A percentile compares a stretch with the other conserved stretches of the same genome.
phyloP scores from a whole-genome alignment of 2,113 vertebrate species.

The Chaetops frenatus region DNA sequence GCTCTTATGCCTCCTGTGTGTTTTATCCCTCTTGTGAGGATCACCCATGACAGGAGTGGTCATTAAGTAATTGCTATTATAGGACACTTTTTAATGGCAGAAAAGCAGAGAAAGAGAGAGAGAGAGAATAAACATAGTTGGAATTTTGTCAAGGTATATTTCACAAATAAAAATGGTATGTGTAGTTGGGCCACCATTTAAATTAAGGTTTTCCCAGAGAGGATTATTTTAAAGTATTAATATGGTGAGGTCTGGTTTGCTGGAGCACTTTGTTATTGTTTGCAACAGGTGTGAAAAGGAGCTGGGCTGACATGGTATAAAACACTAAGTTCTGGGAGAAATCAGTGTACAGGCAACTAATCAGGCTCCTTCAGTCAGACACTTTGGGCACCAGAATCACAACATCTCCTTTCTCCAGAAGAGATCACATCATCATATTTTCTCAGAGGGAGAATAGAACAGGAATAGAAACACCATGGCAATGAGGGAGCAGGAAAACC shows the following conservation, averaged over 20 bases:
- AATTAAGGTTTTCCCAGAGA: background rate
- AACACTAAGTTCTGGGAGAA: background rate
- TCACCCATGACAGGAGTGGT: background rate
- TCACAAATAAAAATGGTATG: background rate
- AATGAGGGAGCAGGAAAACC: background rate
- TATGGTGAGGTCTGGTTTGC: background rate
- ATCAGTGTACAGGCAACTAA: background rate
- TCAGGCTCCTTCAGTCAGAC: background rate
- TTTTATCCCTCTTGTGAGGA: background rate
- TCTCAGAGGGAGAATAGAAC: background rate
- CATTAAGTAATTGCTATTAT: background rate
- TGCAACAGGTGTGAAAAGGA: background rate
- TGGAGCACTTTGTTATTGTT: background rate
- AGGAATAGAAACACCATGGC: background rate
- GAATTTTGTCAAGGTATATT: background rate
- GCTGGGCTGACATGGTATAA: background rate
- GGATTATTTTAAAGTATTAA: background rate
- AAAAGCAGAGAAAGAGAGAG: background rate
- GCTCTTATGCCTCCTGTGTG: background rate
- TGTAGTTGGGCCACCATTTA: background rate
- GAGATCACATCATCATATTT: background rate
- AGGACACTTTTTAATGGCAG: background rate
- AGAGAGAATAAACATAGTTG: background rate
- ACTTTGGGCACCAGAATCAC: background rate
- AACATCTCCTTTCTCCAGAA: background rate